phyloP scores from a whole-genome alignment of 2,888 invertebrate species.

The Zaprionus bogoriensis region DNA sequence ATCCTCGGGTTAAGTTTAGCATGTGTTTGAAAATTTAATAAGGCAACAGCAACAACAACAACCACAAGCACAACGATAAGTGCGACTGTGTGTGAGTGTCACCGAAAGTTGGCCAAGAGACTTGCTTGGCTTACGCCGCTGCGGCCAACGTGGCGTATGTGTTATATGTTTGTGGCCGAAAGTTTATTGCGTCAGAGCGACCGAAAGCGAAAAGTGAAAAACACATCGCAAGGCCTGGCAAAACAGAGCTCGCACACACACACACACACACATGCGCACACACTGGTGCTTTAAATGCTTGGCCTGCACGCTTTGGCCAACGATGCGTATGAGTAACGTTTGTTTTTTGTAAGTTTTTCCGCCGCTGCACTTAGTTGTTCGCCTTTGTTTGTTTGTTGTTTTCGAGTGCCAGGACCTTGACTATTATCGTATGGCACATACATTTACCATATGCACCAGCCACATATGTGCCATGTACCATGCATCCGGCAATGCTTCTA shows the following conservation, averaged over 20 bases:
- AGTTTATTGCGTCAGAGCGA: conserved; percentile 25
- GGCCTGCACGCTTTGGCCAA: conserved; percentile 54
- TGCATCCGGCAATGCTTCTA: no score
- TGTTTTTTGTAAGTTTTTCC: conserved; percentile 15
- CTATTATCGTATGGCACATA: conserved; percentile 10
- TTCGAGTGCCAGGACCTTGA: conserved; percentile 41
- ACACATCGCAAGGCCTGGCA: conserved; percentile 22
- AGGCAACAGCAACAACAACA: conserved; percentile 37
- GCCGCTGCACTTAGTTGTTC: conserved; percentile 44
- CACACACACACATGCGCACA: conserved; percentile 7
- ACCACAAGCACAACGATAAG: no score
- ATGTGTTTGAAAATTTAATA: conserved; percentile 76
- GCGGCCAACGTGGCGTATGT: conserved; percentile 22
- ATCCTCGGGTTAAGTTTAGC: conserved; percentile 75
- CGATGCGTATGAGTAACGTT: conserved; percentile 59
- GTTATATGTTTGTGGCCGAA: conserved; percentile 13
- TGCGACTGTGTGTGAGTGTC: conserved; percentile 10
- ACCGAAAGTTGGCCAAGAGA: conserved; percentile 40
- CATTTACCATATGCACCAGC: not conserved
- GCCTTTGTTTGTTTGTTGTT: conserved; percentile 24
- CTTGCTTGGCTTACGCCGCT: conserved; percentile 18
- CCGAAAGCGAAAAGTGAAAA: conserved; percentile 14
- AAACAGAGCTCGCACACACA: conserved; percentile 14
- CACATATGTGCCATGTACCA: conserved; percentile 4
- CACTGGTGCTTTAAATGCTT: conserved; percentile 46